Evolutionary conservation across 2,888 invertebrate species (phyloP).

Genomic region (Drosophila macrospina): DNA sequence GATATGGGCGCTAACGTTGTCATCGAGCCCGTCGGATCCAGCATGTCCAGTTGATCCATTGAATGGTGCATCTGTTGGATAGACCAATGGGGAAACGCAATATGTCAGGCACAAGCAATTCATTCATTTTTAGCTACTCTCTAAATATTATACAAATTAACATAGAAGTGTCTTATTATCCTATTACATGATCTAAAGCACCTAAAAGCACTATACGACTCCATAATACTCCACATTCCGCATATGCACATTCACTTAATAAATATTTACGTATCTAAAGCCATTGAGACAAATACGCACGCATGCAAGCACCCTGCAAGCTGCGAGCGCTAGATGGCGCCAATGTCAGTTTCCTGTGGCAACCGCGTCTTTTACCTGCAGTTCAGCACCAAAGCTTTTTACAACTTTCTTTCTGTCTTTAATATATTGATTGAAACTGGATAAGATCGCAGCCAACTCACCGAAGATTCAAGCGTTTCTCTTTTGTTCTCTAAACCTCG

Average conservation of each 20-base stretch:
- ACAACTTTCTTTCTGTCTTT: no score
- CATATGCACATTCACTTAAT: neutral
- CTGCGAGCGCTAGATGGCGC: conserved; percentile 4
- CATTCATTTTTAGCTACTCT: neutral
- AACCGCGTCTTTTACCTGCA: neutral
- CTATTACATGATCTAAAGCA: neutral
- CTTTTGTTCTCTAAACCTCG: no score
- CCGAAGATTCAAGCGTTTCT: no score
- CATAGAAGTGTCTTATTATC: no score
- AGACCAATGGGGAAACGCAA: neutral
- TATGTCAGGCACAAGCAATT: neutral
- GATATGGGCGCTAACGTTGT: conserved; percentile 96
- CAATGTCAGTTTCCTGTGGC: neutral
- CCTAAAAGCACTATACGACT: no score
- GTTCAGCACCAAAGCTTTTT: no score
- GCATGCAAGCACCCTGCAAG: neutral
- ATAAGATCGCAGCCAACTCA: no score
- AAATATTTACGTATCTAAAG: no score
- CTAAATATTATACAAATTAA: neutral
- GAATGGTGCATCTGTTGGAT: conserved; percentile 93
- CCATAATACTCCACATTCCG: neutral
- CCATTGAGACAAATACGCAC: no score
- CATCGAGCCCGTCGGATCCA: conserved; percentile 96
- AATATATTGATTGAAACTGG: no score
- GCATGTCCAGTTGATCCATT: conserved; percentile 97